Base-by-base conservation (phyloP, 1,140 invertebrate genomes). In the fruit fly (Drosophila melanogaster) region DNA sequence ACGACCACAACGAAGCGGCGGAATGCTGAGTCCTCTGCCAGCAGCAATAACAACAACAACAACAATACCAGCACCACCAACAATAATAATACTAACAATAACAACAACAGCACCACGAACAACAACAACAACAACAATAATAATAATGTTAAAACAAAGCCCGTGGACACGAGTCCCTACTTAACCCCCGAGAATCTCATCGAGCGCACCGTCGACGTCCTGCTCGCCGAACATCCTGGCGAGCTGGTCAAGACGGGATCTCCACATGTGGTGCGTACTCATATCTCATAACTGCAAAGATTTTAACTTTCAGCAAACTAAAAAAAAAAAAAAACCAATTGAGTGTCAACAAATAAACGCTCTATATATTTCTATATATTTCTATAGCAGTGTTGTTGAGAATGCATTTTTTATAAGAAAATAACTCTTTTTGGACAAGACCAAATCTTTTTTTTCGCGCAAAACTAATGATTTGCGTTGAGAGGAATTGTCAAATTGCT, bases 201-300 rank as follows among this genome's bases (percentile, higher is more conserved):
- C n/a, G 96, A 97, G 87, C 93, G 96, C 22, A 97, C 96, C 0
- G 92, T 97, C 70, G 96, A 97, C 81, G 95, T 96, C 8, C 92
- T 97, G 7, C 92, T 97, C 53, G 95, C 96, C 22, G 98, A 99
- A 91, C 97, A 98, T 93, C 97, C 96, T 8, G 97, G 97, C 10
- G 98, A 99, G 93, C 94, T 99, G 47, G 96, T 99, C 55, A 95
- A 97, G 86, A 99, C 98, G 46, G 98, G 98, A 43, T 96, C 95
- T 89, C 98, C 98, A 4, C 97, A 98, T 93, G 96, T 99, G 92
- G 94, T 94, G 79, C 92, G 93, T 60, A 44, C 3, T 1, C 2
- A 4, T 1, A 44, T 38, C 35, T 30, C 26, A 26, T 26, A 26
- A 1, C 26, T 26, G 26, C 26, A 26, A 10, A 37, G 35, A 12